Evolutionary conservation across 2,797 vertebrate species (phyloP), one percentile per base, ranked within the genome.

Genomic region (Salarias fasciatus): DNA sequence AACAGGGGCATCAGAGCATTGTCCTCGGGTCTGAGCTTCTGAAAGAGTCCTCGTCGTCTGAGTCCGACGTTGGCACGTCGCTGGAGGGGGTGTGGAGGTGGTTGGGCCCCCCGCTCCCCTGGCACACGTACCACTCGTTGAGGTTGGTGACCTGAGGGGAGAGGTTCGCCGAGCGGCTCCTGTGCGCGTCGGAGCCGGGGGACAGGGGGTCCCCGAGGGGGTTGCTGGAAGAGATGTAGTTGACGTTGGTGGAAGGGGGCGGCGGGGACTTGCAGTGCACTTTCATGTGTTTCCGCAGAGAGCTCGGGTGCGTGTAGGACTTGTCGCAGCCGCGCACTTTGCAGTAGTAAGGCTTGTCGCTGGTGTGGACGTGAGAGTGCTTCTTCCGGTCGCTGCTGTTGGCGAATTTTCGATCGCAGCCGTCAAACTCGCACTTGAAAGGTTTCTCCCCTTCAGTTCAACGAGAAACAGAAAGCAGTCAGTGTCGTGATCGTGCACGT

Each of bases 341-440:
- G 90, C 97, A 99, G 91, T 97, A 96, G 91, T 99, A 99, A 60
- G 97, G 97, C 89, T 99, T 99, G 91, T 99, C 97, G 0, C 95
- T 97, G 79, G 97, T 99, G 87, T 99, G 97, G 56, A 99, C 97
- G 33, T 99, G 97, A 0, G 96, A 97, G 85, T 99, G 97, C 85
- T 99, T 99, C 93, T 99, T 99, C 79, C 97, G 91, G 92, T 99
- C 97, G 79, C 97, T 99, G 93, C 97, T 99, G 82, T 99, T 99
- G 91, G 97, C 97, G 84, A 99, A 99, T 89, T 97, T 97, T 84
- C 97, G 86, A 93, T 99, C 97, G 24, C 97, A 99, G 80, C 97
- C 97, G 57, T 98, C 97, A 76, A 98, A 98, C 89, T 98, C 97
- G 78, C 97, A 99, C 91, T 98, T 98, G 93, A 99, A 99, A 69